phyloP scores from a whole-genome alignment of 2,888 invertebrate genomes.

The Napeogenes sylphis region DNA sequence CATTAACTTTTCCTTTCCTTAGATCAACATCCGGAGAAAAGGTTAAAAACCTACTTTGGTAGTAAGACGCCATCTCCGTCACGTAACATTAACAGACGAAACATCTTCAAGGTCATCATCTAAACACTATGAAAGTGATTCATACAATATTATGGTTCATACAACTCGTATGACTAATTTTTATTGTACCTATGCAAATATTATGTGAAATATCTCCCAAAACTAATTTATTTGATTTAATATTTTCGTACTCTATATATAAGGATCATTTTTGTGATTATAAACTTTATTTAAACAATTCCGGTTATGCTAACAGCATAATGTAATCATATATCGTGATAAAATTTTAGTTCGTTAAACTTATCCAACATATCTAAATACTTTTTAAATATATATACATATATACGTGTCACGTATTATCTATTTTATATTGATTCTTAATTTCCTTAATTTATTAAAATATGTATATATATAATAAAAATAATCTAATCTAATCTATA shows the following conservation, averaged over 20 bases:
- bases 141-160: conserved; percentile 35
- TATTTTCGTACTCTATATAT: not conserved
- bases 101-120: conserved; percentile 13
- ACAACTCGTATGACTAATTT: conserved; percentile 37
- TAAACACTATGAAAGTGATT: conserved; percentile 46
- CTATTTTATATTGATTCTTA: too few species aligned
- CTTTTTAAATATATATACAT: not conserved
- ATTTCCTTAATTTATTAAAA: too few species aligned
- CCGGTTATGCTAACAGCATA: conserved; percentile 3
- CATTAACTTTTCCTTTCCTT: conserved; percentile 1
- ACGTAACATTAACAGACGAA: conserved; percentile 2
- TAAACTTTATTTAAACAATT: not conserved
- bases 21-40: not conserved
- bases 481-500: too few species aligned
- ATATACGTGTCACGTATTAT: too few species aligned
- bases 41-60: not conserved
- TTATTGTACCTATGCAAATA: conserved; percentile 28
- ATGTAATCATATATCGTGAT: conserved; percentile 1
- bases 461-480: too few species aligned
- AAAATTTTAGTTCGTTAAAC: conserved; percentile 4
- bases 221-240: too few species aligned
- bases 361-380: not conserved
- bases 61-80: not conserved
- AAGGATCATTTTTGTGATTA: not conserved
- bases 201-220: not conserved